phyloP scores from a whole-genome alignment of 2,113 vertebrate genomes.

The Leptobrachium leishanense region DNA sequence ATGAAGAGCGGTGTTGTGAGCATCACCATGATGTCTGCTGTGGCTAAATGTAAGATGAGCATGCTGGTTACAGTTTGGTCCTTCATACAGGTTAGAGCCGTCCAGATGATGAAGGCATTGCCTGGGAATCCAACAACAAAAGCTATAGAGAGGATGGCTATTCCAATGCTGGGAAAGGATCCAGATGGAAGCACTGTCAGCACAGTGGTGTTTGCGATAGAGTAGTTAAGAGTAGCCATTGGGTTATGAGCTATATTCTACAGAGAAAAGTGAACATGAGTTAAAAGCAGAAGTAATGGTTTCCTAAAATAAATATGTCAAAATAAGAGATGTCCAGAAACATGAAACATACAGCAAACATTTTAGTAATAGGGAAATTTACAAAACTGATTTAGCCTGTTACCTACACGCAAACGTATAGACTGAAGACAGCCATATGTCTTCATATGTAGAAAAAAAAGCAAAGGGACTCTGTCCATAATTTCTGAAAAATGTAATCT shows the following conservation, averaged over 20 bases:
- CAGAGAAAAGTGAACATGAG: background rate
- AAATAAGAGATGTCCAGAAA: no score
- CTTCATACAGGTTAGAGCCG: conserved; percentile 67
- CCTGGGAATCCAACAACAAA: conserved; percentile 79
- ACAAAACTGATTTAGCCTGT: no score
- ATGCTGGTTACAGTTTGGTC: conserved; percentile 76
- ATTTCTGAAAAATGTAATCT: no score
- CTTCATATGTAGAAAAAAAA: no score
- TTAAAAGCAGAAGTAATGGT: no score
- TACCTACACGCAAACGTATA: no score
- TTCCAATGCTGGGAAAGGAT: conserved; percentile 15
- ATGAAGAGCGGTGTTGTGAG: conserved; percentile 79
- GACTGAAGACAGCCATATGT: no score
- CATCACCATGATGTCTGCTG: conserved; percentile 77
- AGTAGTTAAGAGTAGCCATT: background rate
- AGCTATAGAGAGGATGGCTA: conserved; percentile 69
- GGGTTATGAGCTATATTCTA: background rate
- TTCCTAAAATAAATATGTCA: no score
- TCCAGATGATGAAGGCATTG: conserved; percentile 83
- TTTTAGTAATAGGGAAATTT: no score
- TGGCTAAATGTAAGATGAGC: conserved; percentile 81
- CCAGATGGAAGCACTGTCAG: background rate
- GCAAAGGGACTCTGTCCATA: no score
- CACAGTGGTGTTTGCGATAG: background rate
- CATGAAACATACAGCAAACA: no score